phyloP scores from a whole-genome alignment of 2,113 vertebrate genomes.

The Trichomycterus rosablanca region DNA sequence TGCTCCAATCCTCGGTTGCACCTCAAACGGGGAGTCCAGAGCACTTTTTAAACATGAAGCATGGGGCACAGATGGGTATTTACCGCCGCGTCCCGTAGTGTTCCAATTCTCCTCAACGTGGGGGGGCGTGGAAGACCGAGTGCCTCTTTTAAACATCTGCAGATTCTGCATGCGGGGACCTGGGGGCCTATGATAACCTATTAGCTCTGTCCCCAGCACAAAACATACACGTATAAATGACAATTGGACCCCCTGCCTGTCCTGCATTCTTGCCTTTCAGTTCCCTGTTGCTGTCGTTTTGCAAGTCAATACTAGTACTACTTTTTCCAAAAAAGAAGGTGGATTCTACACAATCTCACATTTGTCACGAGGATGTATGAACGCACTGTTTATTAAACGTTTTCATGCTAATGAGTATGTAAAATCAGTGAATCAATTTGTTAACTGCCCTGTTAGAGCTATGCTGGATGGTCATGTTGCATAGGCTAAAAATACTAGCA shows the following conservation, averaged over 20 bases:
- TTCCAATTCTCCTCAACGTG: slow-evolving; percentile 60
- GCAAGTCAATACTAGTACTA: slow-evolving; percentile 50
- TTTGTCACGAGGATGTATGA: too few species aligned
- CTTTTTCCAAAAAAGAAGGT: too few species aligned
- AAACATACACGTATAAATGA: slow-evolving; percentile 67
- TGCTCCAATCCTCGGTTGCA: slow-evolving; percentile 15
- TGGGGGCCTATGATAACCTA: slow-evolving; percentile 63
- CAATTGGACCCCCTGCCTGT: slow-evolving; percentile 66
- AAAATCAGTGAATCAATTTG: too few species aligned
- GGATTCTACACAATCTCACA: too few species aligned
- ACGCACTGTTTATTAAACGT: too few species aligned
- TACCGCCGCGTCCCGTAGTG: slow-evolving; percentile 56
- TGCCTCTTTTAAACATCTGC: slow-evolving; percentile 58
- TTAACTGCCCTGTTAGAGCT: too few species aligned
- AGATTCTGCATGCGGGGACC: slow-evolving; percentile 54
- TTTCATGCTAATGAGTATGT: too few species aligned
- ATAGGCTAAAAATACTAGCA: too few species aligned
- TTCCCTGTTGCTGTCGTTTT: slow-evolving; percentile 42
- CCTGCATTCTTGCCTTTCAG: slow-evolving; percentile 51
- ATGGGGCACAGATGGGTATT: slow-evolving; percentile 53
- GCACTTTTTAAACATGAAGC: slow-evolving; percentile 56
- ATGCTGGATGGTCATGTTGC: too few species aligned
- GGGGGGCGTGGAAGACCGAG: slow-evolving; percentile 38
- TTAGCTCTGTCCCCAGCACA: slow-evolving; percentile 64
- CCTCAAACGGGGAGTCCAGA: slow-evolving; percentile 14